Evolutionary conservation across 2,888 invertebrate species (phyloP), one percentile per base, ranked within the genome.

Genomic region (Aporophyla nigra): DNA sequence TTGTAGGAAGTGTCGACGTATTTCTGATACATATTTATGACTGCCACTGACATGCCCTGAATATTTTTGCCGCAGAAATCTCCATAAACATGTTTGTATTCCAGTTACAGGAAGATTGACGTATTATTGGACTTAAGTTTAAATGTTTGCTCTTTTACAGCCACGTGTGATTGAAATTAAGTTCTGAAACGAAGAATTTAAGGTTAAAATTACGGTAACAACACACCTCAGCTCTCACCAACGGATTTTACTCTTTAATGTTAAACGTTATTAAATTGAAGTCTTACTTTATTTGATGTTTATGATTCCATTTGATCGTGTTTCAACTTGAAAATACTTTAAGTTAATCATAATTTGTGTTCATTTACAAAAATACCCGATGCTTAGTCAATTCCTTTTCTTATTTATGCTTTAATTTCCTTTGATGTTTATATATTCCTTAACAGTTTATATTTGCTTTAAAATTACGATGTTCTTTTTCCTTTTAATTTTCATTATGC

Each of bases 11-110:
- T 71, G 68, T 76, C 40, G 67, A 69, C 46, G 74, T 71, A 70
- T 72, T 63, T 76, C 58, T 65, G 53, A 71, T 84, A 80, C 49
- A 86, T 86, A 84, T 86, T 84, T 84, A 74, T 80, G 40, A 43
- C 49, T 66, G 27, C 58, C 3, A 3, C 3, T 33, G 33, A 61
- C 72, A 80, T 53, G 70, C n/a, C 49, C 21, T 66, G 76, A 87
- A 80, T 82, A 82, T 78, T 58, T 79, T 68, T 76, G 27, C 40
- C 51, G 40, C 54, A 63, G 54, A 71, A 53, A 19, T 76, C 56
- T 80, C 24, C 40, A 78, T 66, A 82, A 71, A 73, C 66, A 71
- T 78, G 76, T 76, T 76, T 78, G 53, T 80, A 72, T 69, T 74
- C 61, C 43, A 80, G 62, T 68, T 70, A 66, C 40, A 61, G 43